These are phyloP conservation scores for Ophion costatus DNA, from an alignment of 2,888 invertebrate species.

Conservation along the genomic window DNA sequence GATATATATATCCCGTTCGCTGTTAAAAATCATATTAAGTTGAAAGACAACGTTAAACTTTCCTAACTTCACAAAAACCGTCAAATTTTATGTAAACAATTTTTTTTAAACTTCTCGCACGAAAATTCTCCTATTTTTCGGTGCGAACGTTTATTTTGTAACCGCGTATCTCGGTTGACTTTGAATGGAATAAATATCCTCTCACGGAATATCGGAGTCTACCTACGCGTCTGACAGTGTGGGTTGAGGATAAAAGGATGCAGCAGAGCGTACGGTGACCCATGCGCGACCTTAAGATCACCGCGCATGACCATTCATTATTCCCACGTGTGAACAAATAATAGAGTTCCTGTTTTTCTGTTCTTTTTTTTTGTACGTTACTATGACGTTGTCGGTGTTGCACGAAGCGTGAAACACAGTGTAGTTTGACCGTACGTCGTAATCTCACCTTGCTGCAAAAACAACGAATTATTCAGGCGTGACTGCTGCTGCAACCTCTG, in stretches of 20 bases:
- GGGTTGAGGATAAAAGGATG: slow-evolving; percentile 29
- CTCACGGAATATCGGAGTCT: slow-evolving; percentile 9
- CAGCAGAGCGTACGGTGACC: slow-evolving; percentile 46
- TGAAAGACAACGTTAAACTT: too few species aligned
- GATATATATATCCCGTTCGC: too few species aligned
- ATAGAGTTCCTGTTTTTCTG: slow-evolving; percentile 39
- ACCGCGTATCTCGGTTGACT: neutral
- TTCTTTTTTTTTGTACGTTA: slow-evolving; percentile 2
- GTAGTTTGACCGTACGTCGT: slow-evolving; percentile 12
- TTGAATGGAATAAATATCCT: slow-evolving; percentile 13
- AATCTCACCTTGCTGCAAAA: slow-evolving; percentile 68
- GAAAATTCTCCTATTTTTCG: too few species aligned
- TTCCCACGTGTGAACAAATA: slow-evolving; percentile 26
- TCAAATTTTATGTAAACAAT: too few species aligned
- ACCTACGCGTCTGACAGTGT: slow-evolving; percentile 33
- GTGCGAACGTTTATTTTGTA: neutral
- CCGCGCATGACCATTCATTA: slow-evolving; percentile 38
- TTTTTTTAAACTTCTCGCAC: too few species aligned
- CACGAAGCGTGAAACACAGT: slow-evolving; percentile 11
- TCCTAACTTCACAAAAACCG: too few species aligned
- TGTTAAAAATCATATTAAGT: too few species aligned
- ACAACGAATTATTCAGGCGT: slow-evolving; percentile 44
- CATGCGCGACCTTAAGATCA: slow-evolving; percentile 45
- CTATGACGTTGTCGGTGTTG: slow-evolving; percentile 16
- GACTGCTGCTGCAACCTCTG: slow-evolving; percentile 64